Evolutionary conservation across 2,113 vertebrate genomes (phyloP).

Genomic region (Misgurnus mizolepis): DNA sequence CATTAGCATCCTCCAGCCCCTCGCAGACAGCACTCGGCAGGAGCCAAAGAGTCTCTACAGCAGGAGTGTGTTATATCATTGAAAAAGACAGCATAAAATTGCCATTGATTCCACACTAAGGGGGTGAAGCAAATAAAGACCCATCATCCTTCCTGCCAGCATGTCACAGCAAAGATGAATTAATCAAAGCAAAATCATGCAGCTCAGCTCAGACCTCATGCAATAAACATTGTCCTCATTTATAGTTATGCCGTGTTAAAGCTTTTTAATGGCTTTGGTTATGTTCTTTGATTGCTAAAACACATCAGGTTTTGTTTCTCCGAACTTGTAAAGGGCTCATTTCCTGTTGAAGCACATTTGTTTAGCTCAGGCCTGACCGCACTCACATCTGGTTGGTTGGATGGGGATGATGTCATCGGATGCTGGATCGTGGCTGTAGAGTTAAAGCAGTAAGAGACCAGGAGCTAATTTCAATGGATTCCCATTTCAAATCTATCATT

Average conservation of each 20-base stretch:
- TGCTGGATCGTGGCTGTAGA: conserved; percentile 63
- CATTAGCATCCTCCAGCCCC: conserved; percentile 40
- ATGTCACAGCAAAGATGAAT: conserved; percentile 56
- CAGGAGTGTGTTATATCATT: conserved; percentile 43
- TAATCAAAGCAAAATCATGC: conserved; percentile 45
- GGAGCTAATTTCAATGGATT: conserved; percentile 37
- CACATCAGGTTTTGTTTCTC: conserved; percentile 62
- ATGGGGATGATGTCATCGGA: conserved; percentile 74
- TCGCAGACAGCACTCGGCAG: conserved; percentile 35
- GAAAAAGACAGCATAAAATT: conserved; percentile 45
- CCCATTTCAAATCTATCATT: conserved; percentile 62
- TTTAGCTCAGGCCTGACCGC: conserved; percentile 70
- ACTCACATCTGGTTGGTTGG: conserved; percentile 80
- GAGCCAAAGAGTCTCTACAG: conserved; percentile 40
- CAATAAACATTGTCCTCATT: conserved; percentile 61
- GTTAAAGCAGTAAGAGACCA: conserved; percentile 71
- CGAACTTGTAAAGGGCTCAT: conserved; percentile 68
- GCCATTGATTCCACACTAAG: conserved; percentile 47
- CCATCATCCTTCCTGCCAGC: conserved; percentile 46
- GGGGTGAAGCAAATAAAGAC: conserved; percentile 35
- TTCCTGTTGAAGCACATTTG: conserved; percentile 71
- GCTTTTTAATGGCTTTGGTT: conserved; percentile 58
- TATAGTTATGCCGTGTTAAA: conserved; percentile 62
- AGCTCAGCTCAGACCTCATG: conserved; percentile 49
- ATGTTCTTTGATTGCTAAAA: conserved; percentile 58